Percentiles rank a stretch among this genome's conserved stretches.
Evolutionary conservation across 2,888 invertebrate genomes (phyloP).

Genomic region (Eucriotettix oculatus): DNA sequence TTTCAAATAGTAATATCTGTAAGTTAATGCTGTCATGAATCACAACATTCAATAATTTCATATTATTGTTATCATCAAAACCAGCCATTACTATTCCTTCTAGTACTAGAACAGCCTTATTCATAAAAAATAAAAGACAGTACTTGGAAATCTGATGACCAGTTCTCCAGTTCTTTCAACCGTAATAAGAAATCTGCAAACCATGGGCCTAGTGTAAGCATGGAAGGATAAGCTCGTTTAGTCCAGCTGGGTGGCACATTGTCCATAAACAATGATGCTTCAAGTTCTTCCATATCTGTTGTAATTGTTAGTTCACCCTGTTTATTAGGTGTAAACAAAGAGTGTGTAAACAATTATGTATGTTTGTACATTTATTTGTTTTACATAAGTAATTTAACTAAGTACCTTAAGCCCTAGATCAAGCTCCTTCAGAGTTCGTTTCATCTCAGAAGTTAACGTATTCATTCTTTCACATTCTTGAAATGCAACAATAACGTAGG

Average conservation of each 20-base stretch:
- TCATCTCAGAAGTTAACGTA: conserved; percentile 61
- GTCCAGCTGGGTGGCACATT: conserved; percentile 76
- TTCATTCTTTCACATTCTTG: conserved; percentile 96
- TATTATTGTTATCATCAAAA: too few relatives aligned
- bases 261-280: conserved; percentile 76
- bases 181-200: conserved; percentile 69
- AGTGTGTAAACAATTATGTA: neutral
- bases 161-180: conserved; percentile 64
- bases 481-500: conserved; percentile 78
- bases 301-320: conserved; percentile 88
- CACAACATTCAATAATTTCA: too few relatives aligned
- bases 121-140: conserved; percentile 3
- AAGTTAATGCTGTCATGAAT: too few relatives aligned
- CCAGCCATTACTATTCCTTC: too few relatives aligned
- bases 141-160: conserved; percentile 73
- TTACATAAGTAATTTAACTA: neutral
- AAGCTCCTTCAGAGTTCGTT: conserved; percentile 64
- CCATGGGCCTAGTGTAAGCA: conserved; percentile 69
- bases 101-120: too few relatives aligned
- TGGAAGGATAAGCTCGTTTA: conserved; percentile 74
- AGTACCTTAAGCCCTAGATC: conserved; percentile 73
- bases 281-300: conserved; percentile 75
- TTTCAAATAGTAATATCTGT: too few relatives aligned
- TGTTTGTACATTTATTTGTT: neutral
- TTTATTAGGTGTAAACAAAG: neutral